Evolutionary conservation across 2,797 vertebrate species (phyloP), one percentile per base, ranked within the genome.

Genomic region (Otolemur crassicaudatus): DNA sequence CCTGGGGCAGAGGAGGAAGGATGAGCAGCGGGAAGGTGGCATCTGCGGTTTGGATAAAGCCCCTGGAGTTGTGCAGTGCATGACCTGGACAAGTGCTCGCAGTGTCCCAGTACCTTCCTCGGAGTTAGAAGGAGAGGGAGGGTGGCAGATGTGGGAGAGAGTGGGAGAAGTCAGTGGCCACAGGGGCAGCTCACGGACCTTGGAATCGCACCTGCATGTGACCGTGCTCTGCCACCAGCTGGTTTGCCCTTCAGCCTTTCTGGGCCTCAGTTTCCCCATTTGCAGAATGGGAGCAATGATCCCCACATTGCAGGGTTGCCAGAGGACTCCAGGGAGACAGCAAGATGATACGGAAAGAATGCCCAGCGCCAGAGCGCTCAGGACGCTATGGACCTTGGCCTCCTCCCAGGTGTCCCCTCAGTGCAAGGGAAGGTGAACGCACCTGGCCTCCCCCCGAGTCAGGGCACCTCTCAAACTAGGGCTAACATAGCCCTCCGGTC

Each of bases 401-500:
- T 63, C 11, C 27, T 43, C 25, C 37, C 19, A 5, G 19, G 19
- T 31, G 27, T 13, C 6, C 80, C 37, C 40, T 31, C 10, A 27
- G 58, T 29, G 16, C 25, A 61, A 58, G 0, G 8, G 79, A 29
- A 43, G 80, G 37, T 22, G 34, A 43, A 63, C 53, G 60, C 60
- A 2, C 22, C 27, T 13, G 60, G 60, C 79, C 19, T 20, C 37
- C 37, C 20, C 17, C 2, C 2, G 37, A 31, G 2, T 1, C 17
- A 22, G 37, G 37, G 27, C 19, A 1, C 60, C 40, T 53, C 29
- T 31, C 3, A 3, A 5, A 5, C 63, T 8, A 2, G 43, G 0
- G 13, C 20, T 0, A 14, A 49, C 1, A 19, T 13, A 16, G 20
- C 65, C 31, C 46, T 72, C 25, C 17, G 23, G 25, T 63, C 58